Evolutionary conservation across 2,797 vertebrate species (phyloP).

Genomic region (Chromobotia macracanthus): DNA sequence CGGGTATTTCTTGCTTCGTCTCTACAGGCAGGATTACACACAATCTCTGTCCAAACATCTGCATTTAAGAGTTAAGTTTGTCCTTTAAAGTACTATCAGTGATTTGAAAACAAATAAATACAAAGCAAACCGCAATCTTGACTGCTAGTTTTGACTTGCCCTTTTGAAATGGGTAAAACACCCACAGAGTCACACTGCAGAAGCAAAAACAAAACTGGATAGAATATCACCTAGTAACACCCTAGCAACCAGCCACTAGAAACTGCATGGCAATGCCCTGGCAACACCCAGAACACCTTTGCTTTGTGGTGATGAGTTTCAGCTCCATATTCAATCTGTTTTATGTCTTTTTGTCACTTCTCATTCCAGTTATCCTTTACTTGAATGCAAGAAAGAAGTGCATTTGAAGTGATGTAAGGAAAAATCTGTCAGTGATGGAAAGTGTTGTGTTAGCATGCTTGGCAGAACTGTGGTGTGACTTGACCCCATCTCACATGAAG

Average conservation of each 20-base stretch:
- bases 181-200: too few relatives aligned
- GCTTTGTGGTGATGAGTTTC: too few relatives aligned
- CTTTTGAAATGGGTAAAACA: background rate
- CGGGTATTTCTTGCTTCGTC: background rate
- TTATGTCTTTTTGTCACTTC: background rate
- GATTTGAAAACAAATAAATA: background rate
- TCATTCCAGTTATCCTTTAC: background rate
- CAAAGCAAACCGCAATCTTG: background rate
- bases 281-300: too few relatives aligned
- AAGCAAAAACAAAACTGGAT: background rate
- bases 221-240: too few relatives aligned
- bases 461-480: background rate
- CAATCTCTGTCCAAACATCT: background rate
- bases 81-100: background rate
- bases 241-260: too few relatives aligned
- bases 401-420: background rate
- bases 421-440: conserved; percentile 7
- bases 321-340: background rate
- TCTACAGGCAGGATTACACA: background rate
- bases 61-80: too few relatives aligned
- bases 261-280: too few relatives aligned
- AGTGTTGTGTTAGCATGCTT: conserved; percentile 9
- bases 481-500: background rate
- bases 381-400: background rate
- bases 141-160: background rate